These are phyloP conservation scores for Anguilla pacifica DNA, from an alignment of 2,797 vertebrate species.

Conservation along the genomic window DNA sequence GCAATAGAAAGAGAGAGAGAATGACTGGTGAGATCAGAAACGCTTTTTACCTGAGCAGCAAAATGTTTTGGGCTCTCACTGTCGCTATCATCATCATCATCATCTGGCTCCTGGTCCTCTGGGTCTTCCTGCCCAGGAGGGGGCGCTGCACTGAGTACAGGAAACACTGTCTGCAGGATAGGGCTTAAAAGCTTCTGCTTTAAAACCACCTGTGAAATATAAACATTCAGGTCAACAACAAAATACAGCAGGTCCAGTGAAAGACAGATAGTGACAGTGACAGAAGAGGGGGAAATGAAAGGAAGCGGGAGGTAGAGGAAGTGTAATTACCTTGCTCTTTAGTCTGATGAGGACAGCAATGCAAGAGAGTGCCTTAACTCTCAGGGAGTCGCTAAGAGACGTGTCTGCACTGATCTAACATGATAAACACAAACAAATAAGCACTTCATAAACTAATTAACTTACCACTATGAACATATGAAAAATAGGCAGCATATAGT, in stretches of 20 bases:
- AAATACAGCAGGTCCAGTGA: background rate
- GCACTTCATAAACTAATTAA: background rate
- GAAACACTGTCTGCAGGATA: conserved; percentile 81
- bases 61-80: conserved; percentile 75
- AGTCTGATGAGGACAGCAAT: conserved; percentile 83
- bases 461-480: background rate
- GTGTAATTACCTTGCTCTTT: conserved; percentile 81
- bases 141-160: conserved; percentile 79
- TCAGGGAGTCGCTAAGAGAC: conserved; percentile 72
- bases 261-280: background rate
- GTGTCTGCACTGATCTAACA: conserved; percentile 76
- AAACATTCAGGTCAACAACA: background rate
- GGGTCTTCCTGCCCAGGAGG: conserved; percentile 82
- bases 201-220: conserved; percentile 72
- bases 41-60: conserved; percentile 67
- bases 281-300: background rate
- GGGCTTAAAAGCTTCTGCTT: conserved; percentile 83
- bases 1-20: background rate
- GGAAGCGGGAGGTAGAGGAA: background rate
- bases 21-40: background rate
- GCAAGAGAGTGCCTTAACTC: conserved; percentile 83
- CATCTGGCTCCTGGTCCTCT: conserved; percentile 79
- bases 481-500: background rate
- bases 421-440: conserved; percentile 26
- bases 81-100: conserved; percentile 70